These are phyloP conservation scores for Phalacrocorax aristotelis DNA, from an alignment of 2,113 vertebrate genomes.

Conservation along the genomic window DNA sequence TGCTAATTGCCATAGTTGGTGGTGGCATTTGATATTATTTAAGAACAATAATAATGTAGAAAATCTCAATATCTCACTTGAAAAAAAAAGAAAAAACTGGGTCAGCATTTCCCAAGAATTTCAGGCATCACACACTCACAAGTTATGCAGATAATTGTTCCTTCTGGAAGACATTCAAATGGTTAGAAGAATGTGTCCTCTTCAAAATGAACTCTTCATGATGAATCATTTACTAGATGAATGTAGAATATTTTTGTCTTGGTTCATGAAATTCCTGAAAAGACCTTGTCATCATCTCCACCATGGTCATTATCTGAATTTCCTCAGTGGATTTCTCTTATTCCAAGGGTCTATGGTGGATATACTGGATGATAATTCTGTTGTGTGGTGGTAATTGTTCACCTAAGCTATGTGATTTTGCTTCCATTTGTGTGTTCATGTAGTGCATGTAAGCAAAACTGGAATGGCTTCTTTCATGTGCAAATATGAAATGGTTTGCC, in stretches of 20 bases:
- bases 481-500: not conserved
- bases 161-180: not conserved
- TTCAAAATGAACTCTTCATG: not conserved
- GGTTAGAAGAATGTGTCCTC: not conserved
- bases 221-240: not conserved
- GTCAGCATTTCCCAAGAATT: not conserved
- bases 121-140: rapidly evolving
- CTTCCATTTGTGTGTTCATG: not conserved
- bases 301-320: not conserved
- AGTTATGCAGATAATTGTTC: not conserved
- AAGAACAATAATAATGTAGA: not conserved
- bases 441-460: not conserved
- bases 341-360: not conserved
- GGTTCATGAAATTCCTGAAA: not conserved
- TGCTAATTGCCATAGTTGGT: not conserved
- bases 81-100: not conserved
- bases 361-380: not conserved
- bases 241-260: not conserved
- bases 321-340: not conserved
- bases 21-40: not conserved
- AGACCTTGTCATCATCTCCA: not conserved
- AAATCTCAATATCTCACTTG: not conserved
- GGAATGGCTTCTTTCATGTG: not conserved
- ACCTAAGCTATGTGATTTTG: not conserved
- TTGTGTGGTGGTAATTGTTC: not conserved